These are phyloP conservation scores for Pterocles orientalis DNA, from an alignment of 2,113 vertebrate species.

Conservation along the genomic window DNA sequence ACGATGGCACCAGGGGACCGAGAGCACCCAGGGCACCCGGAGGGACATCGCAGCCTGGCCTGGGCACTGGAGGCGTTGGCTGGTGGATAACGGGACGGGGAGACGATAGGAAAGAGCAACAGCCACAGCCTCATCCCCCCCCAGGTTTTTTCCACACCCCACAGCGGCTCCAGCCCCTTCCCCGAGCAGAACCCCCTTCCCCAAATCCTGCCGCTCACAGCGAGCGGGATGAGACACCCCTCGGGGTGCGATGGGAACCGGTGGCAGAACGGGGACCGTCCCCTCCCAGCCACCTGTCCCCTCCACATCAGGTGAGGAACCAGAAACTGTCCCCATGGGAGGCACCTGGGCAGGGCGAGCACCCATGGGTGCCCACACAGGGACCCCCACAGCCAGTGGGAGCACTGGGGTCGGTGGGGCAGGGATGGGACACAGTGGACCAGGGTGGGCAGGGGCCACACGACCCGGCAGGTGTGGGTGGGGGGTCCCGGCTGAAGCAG, in stretches of 20 bases:
- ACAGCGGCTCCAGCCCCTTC: background rate
- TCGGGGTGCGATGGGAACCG: background rate
- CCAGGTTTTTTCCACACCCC: background rate
- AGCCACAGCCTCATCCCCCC: background rate
- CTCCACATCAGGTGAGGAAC: fast-evolving
- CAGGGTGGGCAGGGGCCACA: background rate
- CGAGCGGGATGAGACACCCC: background rate
- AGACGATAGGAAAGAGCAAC: too few species aligned
- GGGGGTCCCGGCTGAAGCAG: background rate
- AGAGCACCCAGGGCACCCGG: background rate
- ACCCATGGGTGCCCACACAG: background rate
- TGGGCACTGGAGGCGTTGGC: background rate
- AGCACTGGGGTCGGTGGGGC: fast-evolving
- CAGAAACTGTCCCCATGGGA: fast-evolving
- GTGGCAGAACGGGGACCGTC: background rate
- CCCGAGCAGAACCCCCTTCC: background rate
- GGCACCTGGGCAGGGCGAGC: background rate
- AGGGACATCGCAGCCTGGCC: background rate
- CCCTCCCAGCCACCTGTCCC: background rate
- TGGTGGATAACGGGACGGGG: background rate
- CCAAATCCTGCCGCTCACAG: background rate
- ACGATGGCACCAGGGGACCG: fast-evolving
- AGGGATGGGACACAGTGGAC: background rate
- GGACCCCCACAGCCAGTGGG: background rate
- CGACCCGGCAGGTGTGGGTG: fast-evolving